phyloP scores from a whole-genome alignment of 2,113 vertebrate genomes.

The Archilochus colubris region DNA sequence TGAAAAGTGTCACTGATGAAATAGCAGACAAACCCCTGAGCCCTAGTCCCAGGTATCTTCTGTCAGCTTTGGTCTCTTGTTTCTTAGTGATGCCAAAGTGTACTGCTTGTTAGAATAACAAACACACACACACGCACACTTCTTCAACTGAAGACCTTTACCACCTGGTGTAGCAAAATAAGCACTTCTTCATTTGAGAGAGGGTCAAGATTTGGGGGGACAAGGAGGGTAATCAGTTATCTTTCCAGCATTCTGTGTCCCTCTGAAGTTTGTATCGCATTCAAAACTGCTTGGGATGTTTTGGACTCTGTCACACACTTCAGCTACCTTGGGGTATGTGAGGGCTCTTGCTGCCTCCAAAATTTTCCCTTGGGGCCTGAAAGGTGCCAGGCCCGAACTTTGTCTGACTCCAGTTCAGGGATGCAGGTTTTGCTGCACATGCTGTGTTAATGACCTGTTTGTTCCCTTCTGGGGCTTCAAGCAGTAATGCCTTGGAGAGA shows the following conservation, averaged over 20 bases:
- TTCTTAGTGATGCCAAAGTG: neutral
- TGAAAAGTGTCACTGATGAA: neutral
- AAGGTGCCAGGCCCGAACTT: fast-evolving
- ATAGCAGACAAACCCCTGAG: neutral
- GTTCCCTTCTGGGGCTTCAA: neutral
- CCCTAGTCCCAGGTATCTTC: neutral
- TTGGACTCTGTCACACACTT: fast-evolving
- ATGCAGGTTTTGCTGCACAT: fast-evolving
- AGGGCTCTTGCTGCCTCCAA: neutral
- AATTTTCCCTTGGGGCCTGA: neutral
- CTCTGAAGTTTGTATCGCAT: neutral
- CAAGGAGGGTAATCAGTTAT: fast-evolving
- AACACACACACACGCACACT: fast-evolving
- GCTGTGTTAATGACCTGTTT: neutral
- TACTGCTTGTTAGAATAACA: neutral
- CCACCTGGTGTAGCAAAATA: neutral
- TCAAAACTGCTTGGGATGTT: neutral
- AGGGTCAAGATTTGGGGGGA: neutral
- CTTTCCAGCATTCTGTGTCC: neutral
- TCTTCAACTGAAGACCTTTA: neutral
- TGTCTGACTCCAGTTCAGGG: neutral
- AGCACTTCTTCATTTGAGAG: neutral
- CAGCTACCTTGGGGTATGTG: neutral
- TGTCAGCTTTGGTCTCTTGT: neutral
- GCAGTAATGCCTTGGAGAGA: neutral